phyloP scores from a whole-genome alignment of 1,140 invertebrate species.

The Plodia interpunctella region DNA sequence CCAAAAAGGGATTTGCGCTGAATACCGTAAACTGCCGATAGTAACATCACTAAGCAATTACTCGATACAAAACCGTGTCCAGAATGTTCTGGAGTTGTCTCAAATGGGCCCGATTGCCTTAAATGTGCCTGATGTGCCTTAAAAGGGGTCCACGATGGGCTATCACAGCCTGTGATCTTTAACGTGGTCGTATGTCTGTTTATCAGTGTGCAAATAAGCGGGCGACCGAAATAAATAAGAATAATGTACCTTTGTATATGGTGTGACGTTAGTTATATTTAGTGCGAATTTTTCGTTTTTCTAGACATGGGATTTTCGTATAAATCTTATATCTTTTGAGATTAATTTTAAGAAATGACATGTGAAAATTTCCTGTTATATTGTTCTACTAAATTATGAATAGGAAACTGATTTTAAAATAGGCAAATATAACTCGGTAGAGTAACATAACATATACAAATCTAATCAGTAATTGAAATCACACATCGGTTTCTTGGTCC shows the following conservation, averaged over 20 bases:
- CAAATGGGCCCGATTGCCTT: background rate
- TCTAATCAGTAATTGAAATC: too few relatives aligned
- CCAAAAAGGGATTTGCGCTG: background rate
- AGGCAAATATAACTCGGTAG: too few relatives aligned
- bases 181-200: background rate
- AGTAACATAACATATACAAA: too few relatives aligned
- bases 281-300: too few relatives aligned
- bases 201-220: background rate
- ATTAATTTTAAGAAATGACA: too few relatives aligned
- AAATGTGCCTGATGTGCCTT: background rate
- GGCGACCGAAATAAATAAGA: background rate
- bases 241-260: background rate
- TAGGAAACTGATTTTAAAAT: too few relatives aligned
- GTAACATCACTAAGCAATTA: slow-evolving; percentile 1
- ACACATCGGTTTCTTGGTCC: too few relatives aligned
- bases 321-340: too few relatives aligned
- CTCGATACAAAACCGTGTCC: background rate
- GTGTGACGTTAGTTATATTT: too few relatives aligned
- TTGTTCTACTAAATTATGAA: too few relatives aligned
- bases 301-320: too few relatives aligned
- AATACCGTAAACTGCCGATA: background rate
- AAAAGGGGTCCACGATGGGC: background rate
- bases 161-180: background rate
- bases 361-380: too few relatives aligned
- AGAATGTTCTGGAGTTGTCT: background rate